Evolutionary conservation across 2,797 vertebrate species (phyloP), one percentile per base, ranked within the genome.

Genomic region (Hipposideros larvatus): DNA sequence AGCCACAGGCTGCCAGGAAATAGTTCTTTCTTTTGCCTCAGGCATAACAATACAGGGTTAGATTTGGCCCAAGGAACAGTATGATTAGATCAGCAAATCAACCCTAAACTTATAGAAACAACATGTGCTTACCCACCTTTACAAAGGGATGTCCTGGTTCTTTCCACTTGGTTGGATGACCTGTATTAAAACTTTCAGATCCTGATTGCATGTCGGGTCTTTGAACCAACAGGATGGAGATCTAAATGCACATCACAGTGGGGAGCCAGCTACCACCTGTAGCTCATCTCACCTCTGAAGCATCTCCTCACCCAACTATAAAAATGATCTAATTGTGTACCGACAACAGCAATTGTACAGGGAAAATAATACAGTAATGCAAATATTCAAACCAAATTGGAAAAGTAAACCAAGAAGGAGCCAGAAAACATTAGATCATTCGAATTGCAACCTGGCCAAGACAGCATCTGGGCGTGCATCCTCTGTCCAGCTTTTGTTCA

Each of bases 381-480:
- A 98, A 97, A 96, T 95, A 97, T 80, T 92, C 91, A 79, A 96
- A 97, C 94, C 93, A 95, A 97, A 92, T 94, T 97, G 93, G 91
- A 97, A 97, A 90, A 93, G 96, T 91, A 92, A 97, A 94, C 89
- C 21, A 93, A 93, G 90, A 95, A 92, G 87, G 70, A 97, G 97
- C 97, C 98, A 98, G 96, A 96, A 96, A 97, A 87, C 90, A 97
- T 98, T 96, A 98, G 97, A 66, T 98, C 97, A 98, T 97, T 97
- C 68, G 31, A 53, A 86, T 46, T 97, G 96, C 91, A 96, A 94
- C 90, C 96, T 96, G 95, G 98, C 97, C 98, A 97, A 97, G 94
- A 65, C 94, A 96, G 94, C 95, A 97, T 97, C 97, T 98, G 97
- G 96, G 93, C 16, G 48, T 65, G 90, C 87, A 68, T 92, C 90